phyloP scores from a whole-genome alignment of 2,113 vertebrate species.

The Nyctibius bracteatus region DNA sequence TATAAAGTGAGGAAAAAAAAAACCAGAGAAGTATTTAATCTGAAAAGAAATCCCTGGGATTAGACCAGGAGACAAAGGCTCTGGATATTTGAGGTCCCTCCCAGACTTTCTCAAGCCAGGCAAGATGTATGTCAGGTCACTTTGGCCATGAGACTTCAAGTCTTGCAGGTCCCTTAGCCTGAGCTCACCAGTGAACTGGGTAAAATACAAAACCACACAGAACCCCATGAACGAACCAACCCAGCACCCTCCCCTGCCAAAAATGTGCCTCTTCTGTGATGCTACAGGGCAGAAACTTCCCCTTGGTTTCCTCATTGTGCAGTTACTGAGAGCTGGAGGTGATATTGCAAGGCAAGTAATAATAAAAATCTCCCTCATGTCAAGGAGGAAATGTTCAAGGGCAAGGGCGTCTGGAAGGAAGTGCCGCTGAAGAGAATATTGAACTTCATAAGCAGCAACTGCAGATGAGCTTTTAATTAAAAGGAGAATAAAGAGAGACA shows the following conservation, averaged over 20 bases:
- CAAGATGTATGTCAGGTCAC: fast-evolving
- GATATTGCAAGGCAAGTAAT: not conserved
- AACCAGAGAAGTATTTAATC: not conserved
- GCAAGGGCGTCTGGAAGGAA: not conserved
- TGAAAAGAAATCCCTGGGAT: not conserved
- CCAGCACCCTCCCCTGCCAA: not conserved
- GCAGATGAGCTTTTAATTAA: not conserved
- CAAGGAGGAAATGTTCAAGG: not conserved
- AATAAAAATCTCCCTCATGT: not conserved
- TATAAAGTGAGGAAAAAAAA: not conserved
- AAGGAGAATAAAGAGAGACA: not conserved
- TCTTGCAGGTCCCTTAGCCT: not conserved
- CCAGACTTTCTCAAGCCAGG: not conserved
- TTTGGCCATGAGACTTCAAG: not conserved
- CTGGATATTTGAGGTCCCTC: not conserved
- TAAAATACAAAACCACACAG: not conserved
- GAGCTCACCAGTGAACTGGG: not conserved
- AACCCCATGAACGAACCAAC: fast-evolving
- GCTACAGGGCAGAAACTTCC: not conserved
- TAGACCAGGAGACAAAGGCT: not conserved
- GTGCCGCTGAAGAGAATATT: not conserved
- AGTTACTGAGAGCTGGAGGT: not conserved
- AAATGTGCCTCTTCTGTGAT: not conserved
- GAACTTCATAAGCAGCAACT: not conserved
- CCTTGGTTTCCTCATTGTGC: not conserved